A percentile compares a stretch with the other conserved stretches of the same genome.
phyloP scores from a whole-genome alignment of 2,888 invertebrate genomes.

The Agrotis ipsilon region DNA sequence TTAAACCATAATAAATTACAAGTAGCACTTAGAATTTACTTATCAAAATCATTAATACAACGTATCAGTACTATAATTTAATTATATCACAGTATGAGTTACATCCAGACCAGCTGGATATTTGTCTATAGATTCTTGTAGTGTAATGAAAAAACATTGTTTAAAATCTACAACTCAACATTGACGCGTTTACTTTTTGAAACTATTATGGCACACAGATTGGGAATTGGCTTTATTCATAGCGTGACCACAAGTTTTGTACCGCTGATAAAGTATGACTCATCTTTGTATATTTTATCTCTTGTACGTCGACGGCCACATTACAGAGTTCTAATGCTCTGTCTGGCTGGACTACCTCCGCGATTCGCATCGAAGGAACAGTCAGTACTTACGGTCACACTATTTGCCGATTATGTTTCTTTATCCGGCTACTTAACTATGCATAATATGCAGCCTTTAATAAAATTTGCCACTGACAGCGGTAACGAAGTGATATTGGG shows the following conservation, averaged over 20 bases:
- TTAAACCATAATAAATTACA: slow-evolving; percentile 50
- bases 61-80: slow-evolving; percentile 63
- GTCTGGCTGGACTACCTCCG: no score
- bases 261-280: no score
- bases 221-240: not conserved
- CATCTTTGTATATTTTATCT: no score
- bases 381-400: no score
- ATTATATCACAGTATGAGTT: slow-evolving; percentile 76
- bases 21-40: slow-evolving; percentile 49
- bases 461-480: not conserved
- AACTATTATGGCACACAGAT: not conserved
- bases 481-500: no score
- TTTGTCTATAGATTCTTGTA: slow-evolving; percentile 17
- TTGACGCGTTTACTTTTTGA: not conserved
- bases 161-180: not conserved
- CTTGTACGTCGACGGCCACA: no score
- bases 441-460: not conserved
- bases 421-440: not conserved
- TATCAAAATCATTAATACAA: slow-evolving; percentile 59
- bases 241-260: not conserved
- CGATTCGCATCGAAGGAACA: no score
- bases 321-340: no score
- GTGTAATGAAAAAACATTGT: slow-evolving; percentile 6
- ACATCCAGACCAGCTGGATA: slow-evolving; percentile 57
- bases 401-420: no score